Evolutionary conservation across 1,140 invertebrate genomes (phyloP).

Genomic region (Oedothorax gibbosus): DNA sequence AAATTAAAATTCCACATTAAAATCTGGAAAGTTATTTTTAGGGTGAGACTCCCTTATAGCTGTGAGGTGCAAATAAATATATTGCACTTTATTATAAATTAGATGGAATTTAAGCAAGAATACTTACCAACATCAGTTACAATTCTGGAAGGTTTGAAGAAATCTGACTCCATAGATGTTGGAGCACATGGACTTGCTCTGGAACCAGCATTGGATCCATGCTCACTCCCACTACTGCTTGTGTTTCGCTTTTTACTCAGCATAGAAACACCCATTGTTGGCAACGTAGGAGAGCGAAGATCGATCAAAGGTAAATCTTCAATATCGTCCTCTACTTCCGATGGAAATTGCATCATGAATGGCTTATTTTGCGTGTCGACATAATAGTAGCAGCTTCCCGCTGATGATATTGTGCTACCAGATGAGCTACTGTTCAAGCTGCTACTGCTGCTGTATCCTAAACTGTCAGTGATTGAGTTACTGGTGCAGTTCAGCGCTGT

Average conservation of each 20-base stretch:
- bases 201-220: slow-evolving; percentile 51
- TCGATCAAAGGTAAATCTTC: slow-evolving; percentile 43
- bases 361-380: slow-evolving; percentile 49
- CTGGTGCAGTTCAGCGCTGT: slow-evolving; percentile 30
- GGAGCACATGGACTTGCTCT: slow-evolving; percentile 43
- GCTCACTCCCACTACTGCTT: slow-evolving; percentile 53
- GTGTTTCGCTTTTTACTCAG: slow-evolving; percentile 56
- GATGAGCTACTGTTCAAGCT: slow-evolving; percentile 46
- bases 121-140: slow-evolving; percentile 56
- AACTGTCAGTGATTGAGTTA: slow-evolving; percentile 34
- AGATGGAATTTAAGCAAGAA: background rate
- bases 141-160: slow-evolving; percentile 38
- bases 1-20: too few species aligned
- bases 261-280: slow-evolving; percentile 61
- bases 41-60: too few species aligned
- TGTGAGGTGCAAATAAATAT: too few species aligned
- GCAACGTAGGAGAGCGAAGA: slow-evolving; percentile 36
- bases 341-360: slow-evolving; percentile 44
- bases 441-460: slow-evolving; percentile 49
- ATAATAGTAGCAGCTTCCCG: slow-evolving; percentile 55
- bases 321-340: slow-evolving; percentile 18
- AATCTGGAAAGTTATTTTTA: too few species aligned
- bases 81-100: too few species aligned
- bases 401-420: slow-evolving; percentile 50
- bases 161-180: slow-evolving; percentile 3